Conservation (phyloP, 2,797 vertebrate species). For the Typhlichthys eigenmanni region DNA sequence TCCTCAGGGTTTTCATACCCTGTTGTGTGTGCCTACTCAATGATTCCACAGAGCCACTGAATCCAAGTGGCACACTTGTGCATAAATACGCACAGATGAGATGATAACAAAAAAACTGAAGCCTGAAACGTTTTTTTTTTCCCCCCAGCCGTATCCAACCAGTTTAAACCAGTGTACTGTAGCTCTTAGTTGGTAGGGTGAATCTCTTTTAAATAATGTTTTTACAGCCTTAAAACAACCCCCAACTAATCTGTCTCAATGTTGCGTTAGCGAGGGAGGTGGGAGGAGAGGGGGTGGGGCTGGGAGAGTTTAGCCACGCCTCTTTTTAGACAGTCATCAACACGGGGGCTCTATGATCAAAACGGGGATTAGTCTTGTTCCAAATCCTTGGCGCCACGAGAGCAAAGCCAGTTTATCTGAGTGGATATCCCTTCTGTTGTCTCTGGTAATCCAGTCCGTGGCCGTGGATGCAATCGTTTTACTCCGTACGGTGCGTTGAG, state of each 20-base stretch:
- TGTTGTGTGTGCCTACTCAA: neutral
- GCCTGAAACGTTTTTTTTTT: slow-evolving; percentile 37
- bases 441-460: slow-evolving; percentile 90
- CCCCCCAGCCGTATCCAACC: slow-evolving; percentile 36
- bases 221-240: slow-evolving; percentile 66
- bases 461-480: slow-evolving; percentile 83
- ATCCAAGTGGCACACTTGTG: slow-evolving; percentile 68
- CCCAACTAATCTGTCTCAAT: slow-evolving; percentile 55
- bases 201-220: slow-evolving; percentile 65
- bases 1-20: neutral
- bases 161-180: slow-evolving; percentile 52
- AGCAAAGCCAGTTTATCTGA: slow-evolving; percentile 73
- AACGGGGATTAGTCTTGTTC: slow-evolving; percentile 72
- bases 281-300: slow-evolving; percentile 26
- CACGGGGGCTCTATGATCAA: slow-evolving; percentile 68
- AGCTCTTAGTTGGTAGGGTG: slow-evolving; percentile 27
- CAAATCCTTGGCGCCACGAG: slow-evolving; percentile 75
- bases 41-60: slow-evolving; percentile 76
- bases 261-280: slow-evolving; percentile 28
- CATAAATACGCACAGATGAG: slow-evolving; percentile 38
- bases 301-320: slow-evolving; percentile 59
- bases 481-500: slow-evolving; percentile 69
- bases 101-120: slow-evolving; percentile 40
- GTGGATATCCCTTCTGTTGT: slow-evolving; percentile 71
- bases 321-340: neutral